Base-by-base conservation (phyloP, 2,888 invertebrate species). In the Microctonus brassicae region DNA sequence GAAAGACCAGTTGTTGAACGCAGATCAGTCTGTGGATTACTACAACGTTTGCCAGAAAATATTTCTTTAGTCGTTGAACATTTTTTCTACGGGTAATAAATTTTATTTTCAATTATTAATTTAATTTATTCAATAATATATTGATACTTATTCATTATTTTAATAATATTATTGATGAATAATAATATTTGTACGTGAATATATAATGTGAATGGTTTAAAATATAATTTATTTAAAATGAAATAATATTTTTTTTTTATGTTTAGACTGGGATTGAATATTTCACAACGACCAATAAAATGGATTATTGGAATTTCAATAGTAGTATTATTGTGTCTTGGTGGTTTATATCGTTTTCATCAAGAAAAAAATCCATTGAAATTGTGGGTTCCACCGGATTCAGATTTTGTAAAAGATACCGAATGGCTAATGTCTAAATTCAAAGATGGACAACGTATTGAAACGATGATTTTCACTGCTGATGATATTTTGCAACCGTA, bases 301-400 rank as follows among this genome's bases (percentile, higher is more conserved):
- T 92, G 91, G 78, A 91, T 94, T 34, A 76, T 88, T 20, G 79
- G 90, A 74, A 90, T 91, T 81, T 88, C 92, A 83, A 73, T 88
- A 11, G 86, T 92, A 75, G 90, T 93, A 22, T 76, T 90, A 11
- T 53, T 92, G 17, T 92, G 92, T 81, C 88, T 90, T 67, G 83
- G 90, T 72, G 94, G 94, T 39, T 88, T 93, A 64, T 82, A 92
- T 26, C 88, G 89, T 78, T 94, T 94, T 86, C 89, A 91, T 73
- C 91, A 92, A 84, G 94, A 94, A 87, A 93, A 92, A 82, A 92
- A 93, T 87, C 94, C 94, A 0, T 87, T 94, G 80, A 93, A 92
- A 80, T 87, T 95, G 77, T 95, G 94, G 94, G 92, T 94, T 24
- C 94, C 94, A 11, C 91, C 91, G 53, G 90, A 93, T 53, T 93